Evolutionary conservation across 2,113 vertebrate species (phyloP).

Genomic region (Scomber scombrus): DNA sequence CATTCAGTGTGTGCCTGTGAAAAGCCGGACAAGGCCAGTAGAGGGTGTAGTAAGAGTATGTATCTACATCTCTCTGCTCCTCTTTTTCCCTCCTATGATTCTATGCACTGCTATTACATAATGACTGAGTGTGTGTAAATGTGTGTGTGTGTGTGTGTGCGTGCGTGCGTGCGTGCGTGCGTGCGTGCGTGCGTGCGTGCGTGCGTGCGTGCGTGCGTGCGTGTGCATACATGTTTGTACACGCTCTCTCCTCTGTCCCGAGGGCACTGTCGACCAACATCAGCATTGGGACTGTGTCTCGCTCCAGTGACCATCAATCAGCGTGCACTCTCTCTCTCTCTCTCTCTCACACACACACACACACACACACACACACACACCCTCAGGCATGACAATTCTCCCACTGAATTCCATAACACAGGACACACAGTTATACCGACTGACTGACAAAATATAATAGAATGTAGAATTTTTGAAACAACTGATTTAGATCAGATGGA

Average conservation of each 20-base stretch:
- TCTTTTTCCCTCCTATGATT: slow-evolving; percentile 2
- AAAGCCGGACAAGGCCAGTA: slow-evolving; percentile 17
- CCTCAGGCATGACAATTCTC: slow-evolving; percentile 28
- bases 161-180: slow-evolving; percentile 8
- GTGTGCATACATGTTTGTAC: slow-evolving; percentile 38
- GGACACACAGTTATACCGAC: not conserved
- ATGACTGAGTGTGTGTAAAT: slow-evolving; percentile 21
- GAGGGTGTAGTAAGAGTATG: slow-evolving; percentile 32
- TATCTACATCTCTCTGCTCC: not conserved
- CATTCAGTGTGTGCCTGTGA: not conserved
- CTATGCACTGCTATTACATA: slow-evolving; percentile 26
- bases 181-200: not conserved
- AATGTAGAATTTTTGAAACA: not conserved
- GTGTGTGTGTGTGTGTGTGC: slow-evolving; percentile 1
- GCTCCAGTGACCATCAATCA: slow-evolving; percentile 62
- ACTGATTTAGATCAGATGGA: no score
- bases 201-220: slow-evolving; percentile 4
- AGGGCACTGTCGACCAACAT: slow-evolving; percentile 64
- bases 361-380: slow-evolving; percentile 14
- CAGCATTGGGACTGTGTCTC: slow-evolving; percentile 53
- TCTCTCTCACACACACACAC: slow-evolving; percentile 40
- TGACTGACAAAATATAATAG: not conserved
- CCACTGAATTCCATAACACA: slow-evolving; percentile 25
- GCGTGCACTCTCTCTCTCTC: not conserved
- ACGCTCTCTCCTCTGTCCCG: slow-evolving; percentile 42